Evolutionary conservation across 1,140 invertebrate genomes (phyloP).

Genomic region (Trichomalopsis sarcophagae): DNA sequence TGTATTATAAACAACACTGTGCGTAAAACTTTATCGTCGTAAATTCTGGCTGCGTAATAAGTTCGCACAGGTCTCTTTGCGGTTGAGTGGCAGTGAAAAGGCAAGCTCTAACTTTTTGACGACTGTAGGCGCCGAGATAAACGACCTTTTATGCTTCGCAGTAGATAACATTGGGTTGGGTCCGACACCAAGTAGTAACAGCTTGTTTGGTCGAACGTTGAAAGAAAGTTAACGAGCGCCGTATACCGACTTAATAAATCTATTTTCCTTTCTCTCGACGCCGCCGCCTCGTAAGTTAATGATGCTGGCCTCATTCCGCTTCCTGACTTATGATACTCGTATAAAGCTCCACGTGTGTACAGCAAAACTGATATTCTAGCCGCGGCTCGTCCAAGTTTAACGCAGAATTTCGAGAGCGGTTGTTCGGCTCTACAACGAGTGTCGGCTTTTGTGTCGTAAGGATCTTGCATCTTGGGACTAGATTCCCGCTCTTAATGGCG

Average conservation of each 20-base stretch:
- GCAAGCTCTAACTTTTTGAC: neutral
- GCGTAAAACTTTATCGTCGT: neutral
- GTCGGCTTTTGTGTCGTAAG: no score
- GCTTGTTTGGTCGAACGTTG: neutral
- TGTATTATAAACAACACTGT: neutral
- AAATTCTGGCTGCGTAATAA: neutral
- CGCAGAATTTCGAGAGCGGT: no score
- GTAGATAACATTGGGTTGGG: neutral
- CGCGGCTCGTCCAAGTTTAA: no score
- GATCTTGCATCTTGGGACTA: neutral
- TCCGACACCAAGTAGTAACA: neutral
- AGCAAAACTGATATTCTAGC: no score
- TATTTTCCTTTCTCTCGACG: neutral
- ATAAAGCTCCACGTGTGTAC: no score
- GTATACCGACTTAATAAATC: neutral
- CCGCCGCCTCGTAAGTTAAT: neutral
- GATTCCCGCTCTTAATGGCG: neutral
- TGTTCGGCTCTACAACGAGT: no score
- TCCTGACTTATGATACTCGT: neutral
- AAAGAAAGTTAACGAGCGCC: neutral
- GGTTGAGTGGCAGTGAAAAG: conserved; percentile 3
- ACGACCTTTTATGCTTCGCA: neutral
- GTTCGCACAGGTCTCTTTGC: neutral
- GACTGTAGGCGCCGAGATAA: neutral
- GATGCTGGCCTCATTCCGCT: neutral